Evolutionary conservation across 2,113 vertebrate species (phyloP).

Genomic region (Psettodes erumei): DNA sequence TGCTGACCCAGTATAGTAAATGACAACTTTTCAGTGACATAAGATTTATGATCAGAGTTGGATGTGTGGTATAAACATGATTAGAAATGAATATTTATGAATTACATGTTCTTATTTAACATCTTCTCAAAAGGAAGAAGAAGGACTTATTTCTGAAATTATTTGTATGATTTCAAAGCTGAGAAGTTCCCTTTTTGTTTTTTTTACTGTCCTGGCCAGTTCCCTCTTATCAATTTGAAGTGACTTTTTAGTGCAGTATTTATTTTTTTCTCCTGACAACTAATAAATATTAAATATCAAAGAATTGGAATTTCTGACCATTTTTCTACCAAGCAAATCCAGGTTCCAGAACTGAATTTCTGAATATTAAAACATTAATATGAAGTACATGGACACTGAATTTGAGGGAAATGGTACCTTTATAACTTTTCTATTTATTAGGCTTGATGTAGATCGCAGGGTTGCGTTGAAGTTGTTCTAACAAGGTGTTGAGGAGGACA

Average conservation of each 20-base stretch:
- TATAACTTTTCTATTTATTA: conserved; percentile 58
- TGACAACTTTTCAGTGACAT: conserved; percentile 20
- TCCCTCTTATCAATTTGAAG: conserved; percentile 35
- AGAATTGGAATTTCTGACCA: conserved; percentile 36
- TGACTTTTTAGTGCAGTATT: conserved; percentile 50
- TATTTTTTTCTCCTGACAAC: conserved; percentile 23
- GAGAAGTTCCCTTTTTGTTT: conserved; percentile 11
- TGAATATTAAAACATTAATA: conserved; percentile 13
- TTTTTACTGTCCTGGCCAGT: background rate
- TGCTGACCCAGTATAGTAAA: conserved; percentile 26
- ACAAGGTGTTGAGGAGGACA: background rate
- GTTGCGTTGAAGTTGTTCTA: conserved; percentile 34
- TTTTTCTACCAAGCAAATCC: conserved; percentile 30
- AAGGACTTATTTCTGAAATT: conserved; percentile 27
- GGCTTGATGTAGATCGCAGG: conserved; percentile 45
- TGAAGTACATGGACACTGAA: background rate
- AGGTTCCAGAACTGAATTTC: conserved; percentile 14
- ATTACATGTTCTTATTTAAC: conserved; percentile 17
- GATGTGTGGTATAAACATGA: conserved; percentile 47
- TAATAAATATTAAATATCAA: conserved; percentile 63
- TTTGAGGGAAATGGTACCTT: conserved; percentile 26
- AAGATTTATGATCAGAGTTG: conserved; percentile 45
- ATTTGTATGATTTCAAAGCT: conserved; percentile 21
- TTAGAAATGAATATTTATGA: conserved; percentile 36
- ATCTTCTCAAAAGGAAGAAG: conserved; percentile 30